These are phyloP conservation scores for Scaptomyza caliginosa DNA, from an alignment of 2,888 invertebrate genomes.

Conservation along the genomic window DNA sequence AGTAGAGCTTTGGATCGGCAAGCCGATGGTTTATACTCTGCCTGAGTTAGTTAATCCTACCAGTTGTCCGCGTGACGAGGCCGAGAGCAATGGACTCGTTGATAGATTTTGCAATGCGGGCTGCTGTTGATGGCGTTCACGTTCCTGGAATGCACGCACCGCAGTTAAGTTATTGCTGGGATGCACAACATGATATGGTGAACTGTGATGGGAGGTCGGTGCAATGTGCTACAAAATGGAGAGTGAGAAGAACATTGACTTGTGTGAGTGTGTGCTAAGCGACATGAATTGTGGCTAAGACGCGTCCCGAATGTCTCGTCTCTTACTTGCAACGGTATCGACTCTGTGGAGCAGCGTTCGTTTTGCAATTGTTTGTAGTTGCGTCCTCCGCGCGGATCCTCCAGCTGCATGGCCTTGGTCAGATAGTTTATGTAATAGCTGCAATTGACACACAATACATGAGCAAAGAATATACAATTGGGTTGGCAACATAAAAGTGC, in stretches of 20 bases:
- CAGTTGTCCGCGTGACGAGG: slow-evolving; percentile 77
- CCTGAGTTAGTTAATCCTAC: slow-evolving; percentile 46
- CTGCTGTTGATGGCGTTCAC: slow-evolving; percentile 79
- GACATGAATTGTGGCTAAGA: background rate
- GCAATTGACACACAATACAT: slow-evolving; percentile 48
- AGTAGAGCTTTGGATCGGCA: background rate
- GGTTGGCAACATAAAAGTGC: slow-evolving; percentile 48
- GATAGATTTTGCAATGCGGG: slow-evolving; percentile 82
- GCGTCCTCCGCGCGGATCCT: slow-evolving; percentile 88
- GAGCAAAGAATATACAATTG: slow-evolving; percentile 4
- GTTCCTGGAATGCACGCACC: slow-evolving; percentile 86
- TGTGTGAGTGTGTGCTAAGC: background rate
- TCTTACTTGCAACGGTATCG: slow-evolving; percentile 87
- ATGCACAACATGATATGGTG: slow-evolving; percentile 91
- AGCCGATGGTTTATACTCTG: background rate
- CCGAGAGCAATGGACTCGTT: slow-evolving; percentile 83
- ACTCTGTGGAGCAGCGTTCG: slow-evolving; percentile 86
- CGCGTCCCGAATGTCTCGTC: background rate
- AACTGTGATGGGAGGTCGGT: slow-evolving; percentile 84
- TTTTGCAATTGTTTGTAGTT: slow-evolving; percentile 85
- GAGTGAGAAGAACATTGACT: slow-evolving; percentile 11
- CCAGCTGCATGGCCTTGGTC: slow-evolving; percentile 90
- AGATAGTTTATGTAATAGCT: slow-evolving; percentile 91
- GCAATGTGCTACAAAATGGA: slow-evolving; percentile 58
- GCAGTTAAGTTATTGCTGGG: slow-evolving; percentile 87